Percentiles rank a stretch among this genome's conserved stretches.
phyloP scores from a whole-genome alignment of 30 jellyfish, hydroid and myxozoan genomes.

The Chironex yamaguchii region DNA sequence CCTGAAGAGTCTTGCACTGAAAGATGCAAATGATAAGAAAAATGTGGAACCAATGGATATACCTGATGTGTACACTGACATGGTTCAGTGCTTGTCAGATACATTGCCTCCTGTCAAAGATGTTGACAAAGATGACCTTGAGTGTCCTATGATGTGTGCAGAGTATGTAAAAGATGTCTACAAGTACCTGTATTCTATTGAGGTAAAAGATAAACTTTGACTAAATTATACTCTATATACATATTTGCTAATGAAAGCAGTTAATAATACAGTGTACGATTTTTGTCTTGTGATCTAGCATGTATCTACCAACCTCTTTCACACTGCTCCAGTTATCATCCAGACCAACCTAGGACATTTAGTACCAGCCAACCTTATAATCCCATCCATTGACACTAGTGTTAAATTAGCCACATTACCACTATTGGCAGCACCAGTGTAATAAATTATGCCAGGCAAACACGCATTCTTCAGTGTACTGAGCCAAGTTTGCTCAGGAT shows the following conservation, averaged over 20 bases:
- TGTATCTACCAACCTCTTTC: too few species aligned
- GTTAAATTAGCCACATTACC: too few species aligned
- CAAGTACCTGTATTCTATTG: conserved; percentile 68
- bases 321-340: too few species aligned
- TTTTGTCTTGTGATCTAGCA: too few species aligned
- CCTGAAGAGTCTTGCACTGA: not conserved
- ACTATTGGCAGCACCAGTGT: too few species aligned
- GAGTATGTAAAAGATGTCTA: conserved; percentile 91
- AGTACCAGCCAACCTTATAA: not conserved
- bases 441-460: too few species aligned
- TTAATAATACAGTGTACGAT: too few species aligned
- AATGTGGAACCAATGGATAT: not conserved
- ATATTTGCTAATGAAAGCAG: not conserved
- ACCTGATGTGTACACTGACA: not conserved
- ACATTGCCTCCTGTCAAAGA: conserved; percentile 42
- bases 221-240: not conserved
- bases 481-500: too few species aligned
- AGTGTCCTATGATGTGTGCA: conserved; percentile 82
- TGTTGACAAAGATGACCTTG: conserved; percentile 75
- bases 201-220: conserved; percentile 59
- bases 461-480: too few species aligned
- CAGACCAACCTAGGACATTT: too few species aligned
- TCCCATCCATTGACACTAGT: not conserved
- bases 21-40: not conserved
- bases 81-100: not conserved